A percentile compares a stretch with the other conserved stretches of the same genome.
Conservation (phyloP, 92 coral and sea anemone genomes). For the Epizoanthus rinbou region DNA sequence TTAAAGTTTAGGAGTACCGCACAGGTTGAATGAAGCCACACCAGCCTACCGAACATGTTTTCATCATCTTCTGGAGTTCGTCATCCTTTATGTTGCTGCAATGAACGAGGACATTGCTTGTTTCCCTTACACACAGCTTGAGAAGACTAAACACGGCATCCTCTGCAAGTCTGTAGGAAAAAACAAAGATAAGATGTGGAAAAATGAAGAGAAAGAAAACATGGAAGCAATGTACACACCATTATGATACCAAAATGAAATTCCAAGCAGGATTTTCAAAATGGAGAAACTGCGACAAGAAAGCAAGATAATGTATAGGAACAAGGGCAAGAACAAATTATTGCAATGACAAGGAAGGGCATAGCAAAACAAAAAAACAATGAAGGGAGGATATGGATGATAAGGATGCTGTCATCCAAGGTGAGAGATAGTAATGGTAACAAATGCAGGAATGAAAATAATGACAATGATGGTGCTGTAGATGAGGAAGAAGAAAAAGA, state of each 20-base stretch:
- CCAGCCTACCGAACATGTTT: constrained; percentile 76
- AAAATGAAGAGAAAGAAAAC: not conserved
- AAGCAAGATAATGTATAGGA: too few species aligned
- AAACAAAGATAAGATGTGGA: not conserved
- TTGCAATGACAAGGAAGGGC: not conserved
- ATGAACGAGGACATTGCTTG: constrained; percentile 45
- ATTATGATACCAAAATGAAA: not conserved
- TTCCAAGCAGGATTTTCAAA: too few species aligned
- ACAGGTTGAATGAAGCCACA: not conserved
- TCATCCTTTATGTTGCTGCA: constrained; percentile 62
- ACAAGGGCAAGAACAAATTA: too few species aligned
- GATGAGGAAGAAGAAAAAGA: too few species aligned
- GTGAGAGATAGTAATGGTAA: too few species aligned
- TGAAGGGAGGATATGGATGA: too few species aligned
- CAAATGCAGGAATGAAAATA: too few species aligned
- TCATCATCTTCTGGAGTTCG: constrained; percentile 51
- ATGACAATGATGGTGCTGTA: too few species aligned
- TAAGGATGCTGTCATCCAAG: too few species aligned
- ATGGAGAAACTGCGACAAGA: too few species aligned
- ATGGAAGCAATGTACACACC: not conserved
- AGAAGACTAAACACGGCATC: constrained; percentile 74
- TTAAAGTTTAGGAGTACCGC: not conserved
- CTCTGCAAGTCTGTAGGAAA: constrained; percentile 71
- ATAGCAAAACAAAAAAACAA: too few species aligned
- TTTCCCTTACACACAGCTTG: constrained; percentile 74